These are phyloP conservation scores for Cataglyphis rosenhaueri DNA, from an alignment of 2,888 invertebrate species.

Conservation along the genomic window DNA sequence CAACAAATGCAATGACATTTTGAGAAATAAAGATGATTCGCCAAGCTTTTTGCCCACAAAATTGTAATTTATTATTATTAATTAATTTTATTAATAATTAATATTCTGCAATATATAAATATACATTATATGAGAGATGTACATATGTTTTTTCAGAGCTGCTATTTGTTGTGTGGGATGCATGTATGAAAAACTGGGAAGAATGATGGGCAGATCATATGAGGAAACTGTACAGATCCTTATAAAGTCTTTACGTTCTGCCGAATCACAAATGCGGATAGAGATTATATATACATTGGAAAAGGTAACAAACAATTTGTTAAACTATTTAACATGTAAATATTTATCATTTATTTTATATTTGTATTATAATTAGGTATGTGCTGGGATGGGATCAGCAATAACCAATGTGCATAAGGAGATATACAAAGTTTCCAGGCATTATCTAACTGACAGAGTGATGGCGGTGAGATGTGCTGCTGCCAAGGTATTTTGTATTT, in stretches of 20 bases:
- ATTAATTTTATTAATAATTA: slow-evolving; percentile 16
- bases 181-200: slow-evolving; percentile 98
- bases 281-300: slow-evolving; percentile 99
- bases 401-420: slow-evolving; percentile 94
- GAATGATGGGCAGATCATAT: slow-evolving; percentile 99
- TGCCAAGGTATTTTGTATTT: slow-evolving; percentile 87
- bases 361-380: slow-evolving; percentile 87
- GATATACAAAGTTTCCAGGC: slow-evolving; percentile 95
- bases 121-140: slow-evolving; percentile 20
- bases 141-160: slow-evolving; percentile 88
- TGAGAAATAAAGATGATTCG: slow-evolving; percentile 98
- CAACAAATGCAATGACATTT: slow-evolving; percentile 98
- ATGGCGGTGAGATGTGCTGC: slow-evolving; percentile 97
- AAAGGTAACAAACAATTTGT: slow-evolving; percentile 88
- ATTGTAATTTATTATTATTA: slow-evolving; percentile 88
- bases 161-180: slow-evolving; percentile 98
- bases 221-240: slow-evolving; percentile 98
- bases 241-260: slow-evolving; percentile 95
- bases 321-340: neutral
- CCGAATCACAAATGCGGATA: slow-evolving; percentile 97
- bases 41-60: slow-evolving; percentile 97
- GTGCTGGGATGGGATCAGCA: slow-evolving; percentile 97
- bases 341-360: neutral
- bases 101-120: neutral
- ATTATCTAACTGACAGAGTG: slow-evolving; percentile 95